Conservation (phyloP, 2,888 invertebrate species). For the Synanthedon myopaeformis region DNA sequence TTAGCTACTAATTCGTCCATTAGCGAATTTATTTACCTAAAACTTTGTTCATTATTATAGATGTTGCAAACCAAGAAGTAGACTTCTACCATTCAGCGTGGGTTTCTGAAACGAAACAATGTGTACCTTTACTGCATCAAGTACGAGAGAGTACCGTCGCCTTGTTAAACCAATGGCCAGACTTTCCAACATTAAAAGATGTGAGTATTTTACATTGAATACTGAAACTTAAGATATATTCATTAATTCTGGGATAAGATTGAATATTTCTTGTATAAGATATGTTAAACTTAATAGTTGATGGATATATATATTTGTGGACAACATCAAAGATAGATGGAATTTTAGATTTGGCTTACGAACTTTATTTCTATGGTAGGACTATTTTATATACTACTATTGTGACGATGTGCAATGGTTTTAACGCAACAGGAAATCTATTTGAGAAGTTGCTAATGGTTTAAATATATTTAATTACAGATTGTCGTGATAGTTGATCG, state of each 20-base stretch:
- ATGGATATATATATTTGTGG: no score
- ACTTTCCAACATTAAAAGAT: conserved; percentile 87
- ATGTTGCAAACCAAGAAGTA: conserved; percentile 28
- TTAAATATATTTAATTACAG: conserved; percentile 35
- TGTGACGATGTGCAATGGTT: no score
- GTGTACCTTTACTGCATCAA: conserved; percentile 75
- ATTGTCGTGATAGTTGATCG: conserved; percentile 76
- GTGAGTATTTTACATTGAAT: conserved; percentile 45
- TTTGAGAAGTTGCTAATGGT: no score
- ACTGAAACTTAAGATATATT: neutral
- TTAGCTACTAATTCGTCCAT: no score
- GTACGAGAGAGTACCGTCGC: conserved; percentile 73
- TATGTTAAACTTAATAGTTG: no score
- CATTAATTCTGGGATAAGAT: neutral
- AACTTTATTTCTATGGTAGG: no score
- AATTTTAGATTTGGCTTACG: no score
- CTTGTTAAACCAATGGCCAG: conserved; percentile 85
- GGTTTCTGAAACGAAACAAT: conserved; percentile 80
- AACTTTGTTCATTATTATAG: conserved; percentile 14
- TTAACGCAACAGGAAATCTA: no score
- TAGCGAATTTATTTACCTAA: no score
- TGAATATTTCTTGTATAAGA: neutral
- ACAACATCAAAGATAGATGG: no score
- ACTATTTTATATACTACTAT: no score
- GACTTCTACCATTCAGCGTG: conserved; percentile 90